Evolutionary conservation across 2,113 vertebrate genomes (phyloP), one percentile per base, ranked within the genome.

Genomic region (Gymnocephalus cernua): DNA sequence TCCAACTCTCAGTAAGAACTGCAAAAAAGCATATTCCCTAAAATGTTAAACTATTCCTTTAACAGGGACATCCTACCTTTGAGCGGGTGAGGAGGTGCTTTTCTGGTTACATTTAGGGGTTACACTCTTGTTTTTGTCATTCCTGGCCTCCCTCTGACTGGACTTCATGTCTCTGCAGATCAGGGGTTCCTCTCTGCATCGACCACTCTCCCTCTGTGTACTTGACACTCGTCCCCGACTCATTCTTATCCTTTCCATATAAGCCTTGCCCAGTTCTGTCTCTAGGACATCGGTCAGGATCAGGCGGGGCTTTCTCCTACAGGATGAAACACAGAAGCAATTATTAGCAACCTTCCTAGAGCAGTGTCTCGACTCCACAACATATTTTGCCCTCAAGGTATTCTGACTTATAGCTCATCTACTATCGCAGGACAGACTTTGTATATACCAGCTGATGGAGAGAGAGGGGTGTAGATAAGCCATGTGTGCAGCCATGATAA

Each of bases 201-300:
- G 32, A 12, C 56, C 1, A 2, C 25, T 67, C 35, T 71, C 85
- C 69, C 45, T 79, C 50, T 0, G 13, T 1, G 45, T 3, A 32
- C 41, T 56, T 16, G 71, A 67, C 68, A 2, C 51, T 72, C 18
- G 79, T 77, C 9, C 56, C 27, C 0, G 18, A 6, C 19, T 75
- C 41, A 6, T 56, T 74, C 68, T 77, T 1, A 82, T 84, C 51
- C 67, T 86, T 41, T 84, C 81, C 21, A 95, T 74, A 19, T 90
- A 91, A 4, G 50, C 84, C 56, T 71, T 91, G 2, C 94, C 95
- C 0, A 2, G 16, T 18, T 94, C 77, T 4, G 94, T 95, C 75
- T 91, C 90, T 1, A 95, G 78, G 25, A 95, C 90, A 27, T 95
- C 92, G 23, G 68, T 88, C 47, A 95, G 87, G 48, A 93, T 68